Base-by-base conservation (phyloP, 2,888 invertebrate genomes). In the Hydriomena furcata region DNA sequence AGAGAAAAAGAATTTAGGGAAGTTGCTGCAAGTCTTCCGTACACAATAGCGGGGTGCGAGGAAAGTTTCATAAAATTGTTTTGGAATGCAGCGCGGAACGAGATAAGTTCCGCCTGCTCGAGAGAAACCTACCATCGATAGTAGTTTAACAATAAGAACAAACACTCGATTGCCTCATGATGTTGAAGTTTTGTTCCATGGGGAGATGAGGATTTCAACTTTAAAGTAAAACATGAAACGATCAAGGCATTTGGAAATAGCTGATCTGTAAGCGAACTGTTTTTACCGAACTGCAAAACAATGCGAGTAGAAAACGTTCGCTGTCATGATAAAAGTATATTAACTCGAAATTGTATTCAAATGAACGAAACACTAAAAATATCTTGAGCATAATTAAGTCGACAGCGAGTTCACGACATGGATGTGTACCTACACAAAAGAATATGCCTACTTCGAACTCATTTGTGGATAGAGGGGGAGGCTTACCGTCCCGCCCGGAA, bases 31-130 rank as follows among this genome's bases (percentile, higher is more conserved):
- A 71, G 71, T 68, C 49, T 59, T 68, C 72, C 71, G 67, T 66
- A 63, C 63, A 78, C 78, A 79, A 81, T 77, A 64, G 76, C 66
- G 62, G 67, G 66, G 73, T 65, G 71, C 73, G 74, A 67, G 79
- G 69, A 80, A 42, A 86, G 81, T 84, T 86, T 82, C 84, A 83
- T 86, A 85, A 85, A 83, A 84, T 82, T 82, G 81, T 82, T 84
- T 80, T 73, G 81, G 84, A 85, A 86, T 87, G 82, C 81, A 82
- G 79, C 79, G 62, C 63, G 73, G 74, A 79, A 79, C 76, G 73
- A 82, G 80, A 79, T 76, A 82, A 86, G 78, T 84, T 85, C 63
- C 65, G 69, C 64, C 60, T 65, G 52, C 32, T 55, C 64, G 72
- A 74, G 68, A 68, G 73, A 71, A 74, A 69, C 71, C 76, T 75